phyloP scores from a whole-genome alignment of 2,888 invertebrate species.

The Matsumyia berberina region DNA sequence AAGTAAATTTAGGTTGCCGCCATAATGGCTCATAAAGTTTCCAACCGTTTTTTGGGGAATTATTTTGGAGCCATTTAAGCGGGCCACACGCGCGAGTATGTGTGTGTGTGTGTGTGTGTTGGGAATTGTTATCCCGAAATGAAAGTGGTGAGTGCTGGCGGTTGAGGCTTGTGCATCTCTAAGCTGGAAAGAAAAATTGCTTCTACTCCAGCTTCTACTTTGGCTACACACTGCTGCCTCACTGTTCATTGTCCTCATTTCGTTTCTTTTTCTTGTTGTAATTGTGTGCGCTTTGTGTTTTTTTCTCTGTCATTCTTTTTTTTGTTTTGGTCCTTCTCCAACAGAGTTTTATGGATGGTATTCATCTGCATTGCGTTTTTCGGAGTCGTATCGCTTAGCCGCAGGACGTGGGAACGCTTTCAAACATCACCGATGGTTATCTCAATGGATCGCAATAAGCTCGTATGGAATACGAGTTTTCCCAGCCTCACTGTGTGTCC shows the following conservation, averaged over 20 bases:
- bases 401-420: slow-evolving; percentile 87
- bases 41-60: slow-evolving; percentile 71
- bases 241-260: slow-evolving; percentile 57
- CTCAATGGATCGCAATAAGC: slow-evolving; percentile 90
- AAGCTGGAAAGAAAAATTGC: slow-evolving; percentile 66
- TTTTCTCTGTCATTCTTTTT: slow-evolving; percentile 6
- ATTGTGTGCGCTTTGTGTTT: slow-evolving; percentile 44
- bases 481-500: slow-evolving; percentile 89
- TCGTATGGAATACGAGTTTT: slow-evolving; percentile 89
- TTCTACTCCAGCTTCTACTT: slow-evolving; percentile 13
- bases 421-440: slow-evolving; percentile 90
- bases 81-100: background rate
- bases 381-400: slow-evolving; percentile 86
- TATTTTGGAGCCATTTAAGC: slow-evolving; percentile 61
- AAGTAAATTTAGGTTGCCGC: slow-evolving; percentile 80
- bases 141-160: slow-evolving; percentile 6
- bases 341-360: slow-evolving; percentile 86
- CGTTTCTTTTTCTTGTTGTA: slow-evolving; percentile 38
- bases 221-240: slow-evolving; percentile 1
- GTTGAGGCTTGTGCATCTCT: slow-evolving; percentile 33
- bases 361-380: slow-evolving; percentile 86
- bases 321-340: slow-evolving; percentile 55
- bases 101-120: slow-evolving; percentile 1
- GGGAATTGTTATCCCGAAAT: slow-evolving; percentile 37
- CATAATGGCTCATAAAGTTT: slow-evolving; percentile 83